Conservation (phyloP, 2,888 invertebrate species). For the Lepeophtheirus nordmannii region DNA sequence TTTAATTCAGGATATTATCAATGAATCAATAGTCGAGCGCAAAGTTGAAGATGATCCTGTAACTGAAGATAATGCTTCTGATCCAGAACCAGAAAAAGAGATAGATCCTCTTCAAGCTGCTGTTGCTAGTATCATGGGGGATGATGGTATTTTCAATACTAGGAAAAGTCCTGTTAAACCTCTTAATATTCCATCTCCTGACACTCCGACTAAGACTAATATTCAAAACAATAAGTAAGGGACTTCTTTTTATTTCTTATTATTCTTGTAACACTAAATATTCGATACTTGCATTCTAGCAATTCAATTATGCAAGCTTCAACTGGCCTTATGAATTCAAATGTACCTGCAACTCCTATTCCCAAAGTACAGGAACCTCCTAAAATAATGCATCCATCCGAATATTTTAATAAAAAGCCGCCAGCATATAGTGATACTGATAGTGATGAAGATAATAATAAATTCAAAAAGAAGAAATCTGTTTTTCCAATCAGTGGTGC, state of each 20-base stretch:
- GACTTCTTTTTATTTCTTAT: neutral
- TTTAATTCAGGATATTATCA: neutral
- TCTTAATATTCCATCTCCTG: neutral
- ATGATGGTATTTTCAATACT: conserved; percentile 14
- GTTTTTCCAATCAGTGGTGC: neutral
- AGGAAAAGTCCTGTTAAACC: conserved; percentile 13
- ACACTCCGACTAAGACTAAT: neutral
- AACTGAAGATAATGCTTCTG: conserved; percentile 35
- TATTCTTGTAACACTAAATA: neutral
- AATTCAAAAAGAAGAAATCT: neutral
- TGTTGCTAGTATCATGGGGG: conserved; percentile 19
- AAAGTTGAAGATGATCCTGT: neutral
- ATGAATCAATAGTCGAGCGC: neutral
- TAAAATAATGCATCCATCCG: conserved; percentile 1
- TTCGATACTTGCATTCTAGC: neutral
- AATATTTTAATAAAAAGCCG: neutral
- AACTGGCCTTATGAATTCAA: neutral
- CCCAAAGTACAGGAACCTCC: neutral
- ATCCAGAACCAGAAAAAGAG: conserved; percentile 43
- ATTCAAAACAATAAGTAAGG: too few species aligned
- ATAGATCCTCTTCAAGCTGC: conserved; percentile 16
- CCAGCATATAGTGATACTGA: neutral
- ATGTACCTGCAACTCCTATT: neutral
- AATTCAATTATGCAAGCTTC: neutral
- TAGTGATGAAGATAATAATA: neutral